These are phyloP conservation scores for Astreopora myriophthalma DNA, from an alignment of 64 coral and sea anemone genomes.

Conservation along the genomic window DNA sequence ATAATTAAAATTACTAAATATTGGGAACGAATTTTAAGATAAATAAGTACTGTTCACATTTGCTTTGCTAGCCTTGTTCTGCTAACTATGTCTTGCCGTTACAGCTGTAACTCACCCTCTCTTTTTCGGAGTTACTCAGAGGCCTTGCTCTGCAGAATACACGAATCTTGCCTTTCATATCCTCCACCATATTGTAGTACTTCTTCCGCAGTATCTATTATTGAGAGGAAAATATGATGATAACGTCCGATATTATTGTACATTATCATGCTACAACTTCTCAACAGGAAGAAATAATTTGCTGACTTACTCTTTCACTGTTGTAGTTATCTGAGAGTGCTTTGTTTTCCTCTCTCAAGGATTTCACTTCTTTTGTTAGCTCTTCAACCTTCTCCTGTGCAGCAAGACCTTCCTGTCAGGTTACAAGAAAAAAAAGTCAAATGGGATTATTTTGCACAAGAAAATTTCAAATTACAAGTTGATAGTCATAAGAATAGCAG, in stretches of 20 bases:
- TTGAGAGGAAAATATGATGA: neutral
- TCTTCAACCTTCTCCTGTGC: constrained; percentile 94
- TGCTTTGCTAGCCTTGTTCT: no score
- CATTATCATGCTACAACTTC: no score
- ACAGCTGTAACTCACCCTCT: constrained; percentile 73
- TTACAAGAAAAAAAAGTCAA: no score
- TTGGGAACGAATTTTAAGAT: no score
- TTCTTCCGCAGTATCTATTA: constrained; percentile 97
- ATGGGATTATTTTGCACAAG: no score
- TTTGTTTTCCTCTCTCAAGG: constrained; percentile 94
- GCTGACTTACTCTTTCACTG: constrained; percentile 95
- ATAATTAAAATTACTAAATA: no score
- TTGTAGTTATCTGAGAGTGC: constrained; percentile 92
- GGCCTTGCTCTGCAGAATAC: constrained; percentile 96
- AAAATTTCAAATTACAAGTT: no score
- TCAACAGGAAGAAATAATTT: no score
- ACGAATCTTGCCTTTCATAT: constrained; percentile 99
- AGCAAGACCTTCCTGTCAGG: constrained; percentile 93
- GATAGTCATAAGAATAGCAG: neutral
- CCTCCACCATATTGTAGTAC: constrained; percentile 99
- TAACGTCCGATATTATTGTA: no score
- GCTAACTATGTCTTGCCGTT: no score
- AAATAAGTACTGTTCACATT: no score
- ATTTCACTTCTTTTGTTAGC: constrained; percentile 83
- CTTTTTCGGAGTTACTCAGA: constrained; percentile 84